A percentile compares a stretch with the other conserved stretches of the same genome.
Evolutionary conservation across 2,888 invertebrate genomes (phyloP).

Genomic region (Sinodicranocentrus sp.): DNA sequence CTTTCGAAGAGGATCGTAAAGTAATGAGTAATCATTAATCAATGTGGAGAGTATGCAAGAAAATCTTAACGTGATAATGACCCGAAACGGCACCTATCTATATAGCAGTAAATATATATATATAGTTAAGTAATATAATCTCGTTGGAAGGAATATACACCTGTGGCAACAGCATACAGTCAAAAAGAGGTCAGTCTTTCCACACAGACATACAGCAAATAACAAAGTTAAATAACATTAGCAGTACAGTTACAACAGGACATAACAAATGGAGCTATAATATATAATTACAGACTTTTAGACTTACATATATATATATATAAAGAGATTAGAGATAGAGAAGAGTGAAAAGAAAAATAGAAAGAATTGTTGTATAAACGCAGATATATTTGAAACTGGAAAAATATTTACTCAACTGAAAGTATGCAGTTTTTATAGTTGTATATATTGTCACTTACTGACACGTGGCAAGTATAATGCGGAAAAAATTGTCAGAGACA

Average conservation of each 20-base stretch:
- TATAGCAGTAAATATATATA: conserved; percentile 20
- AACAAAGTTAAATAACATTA: conserved; percentile 61
- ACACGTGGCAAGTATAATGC: conserved; percentile 5
- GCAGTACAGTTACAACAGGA: conserved; percentile 65
- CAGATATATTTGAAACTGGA: not conserved
- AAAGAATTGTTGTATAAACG: conserved; percentile 4
- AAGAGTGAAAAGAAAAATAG: conserved; percentile 33
- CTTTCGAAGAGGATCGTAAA: too few species aligned
- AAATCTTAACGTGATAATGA: too few species aligned
- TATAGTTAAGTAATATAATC: conserved; percentile 15
- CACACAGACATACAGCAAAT: conserved; percentile 67
- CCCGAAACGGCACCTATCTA: conserved; percentile 57
- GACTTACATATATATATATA: conserved; percentile 30
- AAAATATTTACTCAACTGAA: conserved; percentile 2
- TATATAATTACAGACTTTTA: conserved; percentile 29
- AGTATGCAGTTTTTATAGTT: conserved; percentile 2
- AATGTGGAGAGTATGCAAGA: too few species aligned
- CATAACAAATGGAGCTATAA: conserved; percentile 42
- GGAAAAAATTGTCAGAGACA: conserved; percentile 5
- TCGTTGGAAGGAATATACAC: conserved; percentile 45
- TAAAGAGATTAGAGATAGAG: conserved; percentile 47
- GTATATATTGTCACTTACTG: not conserved
- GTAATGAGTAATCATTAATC: too few species aligned
- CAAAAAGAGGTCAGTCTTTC: conserved; percentile 59
- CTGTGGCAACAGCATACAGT: conserved; percentile 67